A percentile compares a stretch with the other conserved stretches of the same genome.
Conservation (phyloP, 2,888 invertebrate genomes). For the Hemithea aestivaria region DNA sequence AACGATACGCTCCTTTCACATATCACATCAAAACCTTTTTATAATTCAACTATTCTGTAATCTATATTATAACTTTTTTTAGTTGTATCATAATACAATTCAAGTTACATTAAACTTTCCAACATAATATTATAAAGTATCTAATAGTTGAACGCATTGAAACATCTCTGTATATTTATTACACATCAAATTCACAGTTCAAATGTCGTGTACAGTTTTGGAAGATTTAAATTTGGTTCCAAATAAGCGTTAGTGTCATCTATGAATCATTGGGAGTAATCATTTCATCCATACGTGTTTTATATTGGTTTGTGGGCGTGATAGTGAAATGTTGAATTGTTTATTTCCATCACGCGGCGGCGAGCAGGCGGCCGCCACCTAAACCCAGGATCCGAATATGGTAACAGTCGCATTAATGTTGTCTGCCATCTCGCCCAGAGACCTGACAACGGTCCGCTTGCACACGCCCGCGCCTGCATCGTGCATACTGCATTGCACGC, state of each 20-base stretch:
- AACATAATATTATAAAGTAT: too few species aligned
- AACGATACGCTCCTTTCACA: too few species aligned
- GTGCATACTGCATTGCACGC: conserved; percentile 75
- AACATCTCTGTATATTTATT: too few species aligned
- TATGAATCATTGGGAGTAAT: conserved; percentile 6
- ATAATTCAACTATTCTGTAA: too few species aligned
- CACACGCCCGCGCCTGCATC: conserved; percentile 53
- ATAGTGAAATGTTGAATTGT: conserved; percentile 33
- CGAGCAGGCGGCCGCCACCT: conserved; percentile 88
- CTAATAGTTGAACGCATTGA: too few species aligned
- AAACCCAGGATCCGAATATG: conserved; percentile 95
- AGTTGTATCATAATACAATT: too few species aligned
- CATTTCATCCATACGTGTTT: conserved; percentile 13
- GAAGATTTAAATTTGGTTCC: too few species aligned
- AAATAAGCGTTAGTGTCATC: conserved; percentile 1
- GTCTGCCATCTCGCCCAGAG: conserved; percentile 49
- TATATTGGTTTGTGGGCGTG: conserved; percentile 38
- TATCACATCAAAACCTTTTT: too few species aligned
- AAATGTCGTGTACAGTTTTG: too few species aligned
- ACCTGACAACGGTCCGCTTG: conserved; percentile 68
- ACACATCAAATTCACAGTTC: too few species aligned
- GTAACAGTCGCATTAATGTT: conserved; percentile 81
- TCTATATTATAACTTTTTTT: too few species aligned
- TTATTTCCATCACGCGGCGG: conserved; percentile 78
- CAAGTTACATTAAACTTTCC: too few species aligned